Evolutionary conservation across 2,113 vertebrate species (phyloP).

Genomic region (Scytalopus superciliaris): DNA sequence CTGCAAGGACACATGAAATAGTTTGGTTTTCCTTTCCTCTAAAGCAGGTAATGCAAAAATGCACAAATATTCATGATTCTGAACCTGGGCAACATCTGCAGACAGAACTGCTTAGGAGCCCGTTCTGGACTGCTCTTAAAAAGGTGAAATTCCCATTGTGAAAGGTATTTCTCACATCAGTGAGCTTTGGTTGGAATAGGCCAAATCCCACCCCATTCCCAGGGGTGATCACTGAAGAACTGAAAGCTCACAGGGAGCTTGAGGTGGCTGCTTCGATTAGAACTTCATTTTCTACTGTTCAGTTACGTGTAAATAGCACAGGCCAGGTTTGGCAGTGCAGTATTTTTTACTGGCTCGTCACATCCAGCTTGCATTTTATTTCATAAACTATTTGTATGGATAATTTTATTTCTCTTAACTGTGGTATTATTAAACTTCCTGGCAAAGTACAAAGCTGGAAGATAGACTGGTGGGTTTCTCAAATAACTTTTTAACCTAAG

Average conservation of each 20-base stretch:
- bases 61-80: neutral
- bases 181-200: neutral
- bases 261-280: neutral
- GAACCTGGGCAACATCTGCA: neutral
- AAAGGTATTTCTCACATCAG: neutral
- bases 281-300: constrained; percentile 12
- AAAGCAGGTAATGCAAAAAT: neutral
- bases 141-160: neutral
- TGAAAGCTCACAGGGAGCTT: neutral
- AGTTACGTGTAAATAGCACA: constrained; percentile 41
- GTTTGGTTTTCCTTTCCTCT: neutral
- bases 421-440: constrained; percentile 45
- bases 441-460: constrained; percentile 24
- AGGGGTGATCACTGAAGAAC: neutral
- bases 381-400: constrained; percentile 57
- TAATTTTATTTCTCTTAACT: constrained; percentile 49
- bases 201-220: neutral
- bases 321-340: constrained; percentile 18
- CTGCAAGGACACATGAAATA: neutral
- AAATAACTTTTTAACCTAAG: constrained; percentile 45
- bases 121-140: neutral
- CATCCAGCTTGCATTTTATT: constrained; percentile 42
- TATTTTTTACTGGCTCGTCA: constrained; percentile 41
- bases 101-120: neutral
- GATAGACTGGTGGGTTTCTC: constrained; percentile 16